Evolutionary conservation across 2,113 vertebrate species (phyloP).

Genomic region (Oreochromis aureus): DNA sequence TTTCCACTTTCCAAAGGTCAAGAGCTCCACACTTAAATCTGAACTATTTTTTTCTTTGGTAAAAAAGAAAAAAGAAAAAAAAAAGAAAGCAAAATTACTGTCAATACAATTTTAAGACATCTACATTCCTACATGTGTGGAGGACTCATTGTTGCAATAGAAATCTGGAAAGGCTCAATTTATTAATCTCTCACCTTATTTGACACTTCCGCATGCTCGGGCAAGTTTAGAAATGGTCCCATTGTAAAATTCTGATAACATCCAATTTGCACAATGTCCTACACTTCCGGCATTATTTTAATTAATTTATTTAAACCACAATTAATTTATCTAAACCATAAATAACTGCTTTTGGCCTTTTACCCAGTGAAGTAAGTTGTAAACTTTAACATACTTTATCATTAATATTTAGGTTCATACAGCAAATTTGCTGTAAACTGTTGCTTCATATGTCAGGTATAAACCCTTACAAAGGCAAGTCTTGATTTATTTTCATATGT

Average conservation of each 20-base stretch:
- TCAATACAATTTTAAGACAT: neutral
- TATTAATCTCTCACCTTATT: neutral
- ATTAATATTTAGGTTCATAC: neutral
- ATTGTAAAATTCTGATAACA: neutral
- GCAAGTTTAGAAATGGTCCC: neutral
- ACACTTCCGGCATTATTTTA: neutral
- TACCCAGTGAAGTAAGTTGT: neutral
- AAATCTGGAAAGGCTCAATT: neutral
- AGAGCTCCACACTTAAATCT: neutral
- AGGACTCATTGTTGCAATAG: neutral
- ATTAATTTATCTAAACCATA: neutral
- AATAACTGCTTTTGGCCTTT: neutral
- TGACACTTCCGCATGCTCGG: neutral
- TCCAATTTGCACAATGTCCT: neutral
- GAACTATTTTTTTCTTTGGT: neutral
- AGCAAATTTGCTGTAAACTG: neutral
- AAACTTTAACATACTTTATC: neutral
- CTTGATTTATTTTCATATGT: neutral
- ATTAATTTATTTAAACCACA: neutral
- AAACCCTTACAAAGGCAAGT: neutral
- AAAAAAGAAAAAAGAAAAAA: neutral
- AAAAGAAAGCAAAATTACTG: neutral
- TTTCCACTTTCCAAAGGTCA: neutral
- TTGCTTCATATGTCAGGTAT: neutral
- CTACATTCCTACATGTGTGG: neutral